Conservation (phyloP, 37 sponge, comb jelly and placozoan genomes). For the Aphrocallistes beatrix region DNA sequence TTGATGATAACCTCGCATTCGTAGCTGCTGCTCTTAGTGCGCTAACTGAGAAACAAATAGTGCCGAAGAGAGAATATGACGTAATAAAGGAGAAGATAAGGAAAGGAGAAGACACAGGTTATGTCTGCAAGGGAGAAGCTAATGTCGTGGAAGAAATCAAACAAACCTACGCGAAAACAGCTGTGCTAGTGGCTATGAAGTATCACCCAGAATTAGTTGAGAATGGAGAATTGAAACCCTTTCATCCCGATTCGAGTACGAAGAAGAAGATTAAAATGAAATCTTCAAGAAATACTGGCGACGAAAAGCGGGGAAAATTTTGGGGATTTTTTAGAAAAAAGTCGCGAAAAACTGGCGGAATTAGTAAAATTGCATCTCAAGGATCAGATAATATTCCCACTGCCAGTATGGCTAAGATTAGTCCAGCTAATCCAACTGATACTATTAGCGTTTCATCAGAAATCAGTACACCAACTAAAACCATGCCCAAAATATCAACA, state of each 20-base stretch:
- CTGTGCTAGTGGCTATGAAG: not conserved
- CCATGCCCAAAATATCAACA: too few relatives aligned
- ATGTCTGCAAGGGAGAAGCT: not conserved
- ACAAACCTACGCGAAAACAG: constrained; percentile 15
- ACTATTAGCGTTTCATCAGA: too few relatives aligned
- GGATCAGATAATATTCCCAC: too few relatives aligned
- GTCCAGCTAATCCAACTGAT: not conserved
- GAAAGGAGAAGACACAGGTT: not conserved
- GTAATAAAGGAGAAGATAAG: not conserved
- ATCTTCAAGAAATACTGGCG: not conserved
- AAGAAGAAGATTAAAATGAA: not conserved
- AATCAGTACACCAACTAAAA: too few relatives aligned
- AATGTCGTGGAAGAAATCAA: constrained; percentile 4
- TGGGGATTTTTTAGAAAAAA: too few relatives aligned
- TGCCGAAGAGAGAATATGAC: not conserved
- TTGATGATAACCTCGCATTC: not conserved
- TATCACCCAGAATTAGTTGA: too few relatives aligned
- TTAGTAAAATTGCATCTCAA: too few relatives aligned
- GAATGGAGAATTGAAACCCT: too few relatives aligned
- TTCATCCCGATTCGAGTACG: not conserved
- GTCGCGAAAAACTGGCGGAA: too few relatives aligned
- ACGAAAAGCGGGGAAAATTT: too few relatives aligned
- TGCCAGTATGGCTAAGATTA: too few relatives aligned
- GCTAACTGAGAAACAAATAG: not conserved
- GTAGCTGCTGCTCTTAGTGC: constrained; percentile 10